These are phyloP conservation scores for Corythornis leucogaster DNA, from an alignment of 2,797 vertebrate species.

Conservation along the genomic window DNA sequence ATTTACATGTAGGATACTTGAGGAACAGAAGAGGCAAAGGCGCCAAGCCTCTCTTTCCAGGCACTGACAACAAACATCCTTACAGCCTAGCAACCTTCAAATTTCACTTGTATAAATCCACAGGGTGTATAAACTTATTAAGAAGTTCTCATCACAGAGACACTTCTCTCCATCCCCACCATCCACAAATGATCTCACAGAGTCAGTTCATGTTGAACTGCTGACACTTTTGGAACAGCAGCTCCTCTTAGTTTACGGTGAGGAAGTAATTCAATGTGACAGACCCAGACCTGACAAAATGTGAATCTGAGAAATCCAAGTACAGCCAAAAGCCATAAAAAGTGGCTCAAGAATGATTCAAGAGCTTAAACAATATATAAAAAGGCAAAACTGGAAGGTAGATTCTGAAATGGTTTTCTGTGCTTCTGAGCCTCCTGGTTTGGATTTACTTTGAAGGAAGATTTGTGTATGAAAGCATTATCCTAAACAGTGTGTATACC, in stretches of 20 bases:
- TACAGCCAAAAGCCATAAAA: not conserved
- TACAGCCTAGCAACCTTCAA: not conserved
- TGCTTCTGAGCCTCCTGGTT: not conserved
- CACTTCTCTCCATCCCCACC: not conserved
- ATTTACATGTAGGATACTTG: not conserved
- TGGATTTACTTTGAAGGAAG: not conserved
- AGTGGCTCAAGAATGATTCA: not conserved
- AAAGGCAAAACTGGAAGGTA: not conserved
- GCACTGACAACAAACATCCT: not conserved
- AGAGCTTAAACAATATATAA: not conserved
- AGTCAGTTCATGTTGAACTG: not conserved
- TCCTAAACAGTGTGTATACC: not conserved
- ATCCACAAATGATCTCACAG: not conserved
- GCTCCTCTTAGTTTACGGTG: not conserved
- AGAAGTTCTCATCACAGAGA: not conserved
- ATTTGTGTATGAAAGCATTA: not conserved
- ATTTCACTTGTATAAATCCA: not conserved
- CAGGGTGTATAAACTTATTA: not conserved
- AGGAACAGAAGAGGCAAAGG: not conserved
- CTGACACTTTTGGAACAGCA: not conserved
- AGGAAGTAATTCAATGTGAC: not conserved
- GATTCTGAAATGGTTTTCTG: not conserved
- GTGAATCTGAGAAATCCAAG: not conserved
- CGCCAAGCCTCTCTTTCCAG: not conserved
- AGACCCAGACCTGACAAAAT: constrained; percentile 12